Evolutionary conservation across 2,797 vertebrate species (phyloP), one percentile per base, ranked within the genome.

Genomic region (Hippoglossus hippoglossus): DNA sequence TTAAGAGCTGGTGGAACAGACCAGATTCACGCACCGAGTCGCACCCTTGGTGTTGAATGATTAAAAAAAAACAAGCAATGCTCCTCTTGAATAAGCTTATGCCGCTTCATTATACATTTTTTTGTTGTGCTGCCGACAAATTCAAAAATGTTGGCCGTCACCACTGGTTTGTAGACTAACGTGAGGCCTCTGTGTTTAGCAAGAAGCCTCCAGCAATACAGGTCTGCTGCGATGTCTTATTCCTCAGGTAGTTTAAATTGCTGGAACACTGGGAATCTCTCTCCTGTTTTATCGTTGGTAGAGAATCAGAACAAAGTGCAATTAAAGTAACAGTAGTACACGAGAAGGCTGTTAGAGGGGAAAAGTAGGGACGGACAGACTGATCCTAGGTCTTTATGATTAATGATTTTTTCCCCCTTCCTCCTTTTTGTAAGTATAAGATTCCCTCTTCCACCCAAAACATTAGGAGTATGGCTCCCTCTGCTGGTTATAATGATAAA

Each of bases 291-390:
- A 63, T 26, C 3, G 63, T 44, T 77, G 26, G 69, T 83, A 31
- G 55, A 41, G 44, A 78, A 67, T 73, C 2, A 66, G 25, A 73
- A 73, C 18, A 88, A 90, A 90, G 91, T 92, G 90, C 90, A 88
- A 82, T 79, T 74, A 13, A 81, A 88, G 36, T 77, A 79, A 86
- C 81, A 85, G 83, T 83, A 89, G 75, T 77, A 81, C 8, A 77
- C 31, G 31, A 64, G 58, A 84, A 75, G 75, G 54, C n/a, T 28
- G 50, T 57, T 62, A 51, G 39, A 62, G 71, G 73, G 77, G 65
- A 57, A 79, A 79, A 61, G 56, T 36, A 60, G 60, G 73, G 63
- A 78, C 39, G 53, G 72, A 84, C 34, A 69, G 34, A 66, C 4
- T 59, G 57, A 70, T 75, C 16, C 52, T 63, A 57, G 25, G 67